phyloP scores from a whole-genome alignment of 2,888 invertebrate species.

The Dasypogon diadema region DNA sequence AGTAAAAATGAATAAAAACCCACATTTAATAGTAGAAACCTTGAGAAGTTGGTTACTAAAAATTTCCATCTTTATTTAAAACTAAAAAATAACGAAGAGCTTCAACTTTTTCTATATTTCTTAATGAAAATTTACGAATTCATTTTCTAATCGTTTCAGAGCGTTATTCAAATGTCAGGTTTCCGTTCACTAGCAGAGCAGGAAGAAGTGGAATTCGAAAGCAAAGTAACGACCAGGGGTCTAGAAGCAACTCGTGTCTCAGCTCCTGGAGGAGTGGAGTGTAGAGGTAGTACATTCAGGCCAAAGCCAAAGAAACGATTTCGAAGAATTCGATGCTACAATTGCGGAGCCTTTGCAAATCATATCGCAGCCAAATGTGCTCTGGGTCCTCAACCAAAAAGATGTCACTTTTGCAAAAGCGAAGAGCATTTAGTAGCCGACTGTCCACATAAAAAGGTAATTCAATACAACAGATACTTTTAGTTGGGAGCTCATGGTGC shows the following conservation, averaged over 20 bases:
- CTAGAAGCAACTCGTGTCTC: slow-evolving; percentile 88
- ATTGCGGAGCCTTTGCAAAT: slow-evolving; percentile 93
- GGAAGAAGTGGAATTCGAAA: slow-evolving; percentile 90
- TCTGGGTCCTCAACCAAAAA: slow-evolving; percentile 88
- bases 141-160: too few species aligned
- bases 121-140: too few species aligned
- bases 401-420: slow-evolving; percentile 89
- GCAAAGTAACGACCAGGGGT: slow-evolving; percentile 86
- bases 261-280: slow-evolving; percentile 82
- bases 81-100: too few species aligned
- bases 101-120: too few species aligned
- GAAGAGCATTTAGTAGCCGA: slow-evolving; percentile 91
- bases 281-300: slow-evolving; percentile 84
- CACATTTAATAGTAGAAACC: too few species aligned
- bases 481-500: background rate
- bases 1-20: too few species aligned
- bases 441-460: slow-evolving; percentile 76
- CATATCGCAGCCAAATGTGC: slow-evolving; percentile 92
- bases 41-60: too few species aligned
- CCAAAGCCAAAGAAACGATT: slow-evolving; percentile 85
- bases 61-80: too few species aligned
- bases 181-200: slow-evolving; percentile 88
- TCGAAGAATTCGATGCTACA: slow-evolving; percentile 91
- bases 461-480: too few species aligned
- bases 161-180: slow-evolving; percentile 90